Base-by-base conservation (phyloP, 2,113 vertebrate species). In the Sinocyclocheilus maitianheensis region DNA sequence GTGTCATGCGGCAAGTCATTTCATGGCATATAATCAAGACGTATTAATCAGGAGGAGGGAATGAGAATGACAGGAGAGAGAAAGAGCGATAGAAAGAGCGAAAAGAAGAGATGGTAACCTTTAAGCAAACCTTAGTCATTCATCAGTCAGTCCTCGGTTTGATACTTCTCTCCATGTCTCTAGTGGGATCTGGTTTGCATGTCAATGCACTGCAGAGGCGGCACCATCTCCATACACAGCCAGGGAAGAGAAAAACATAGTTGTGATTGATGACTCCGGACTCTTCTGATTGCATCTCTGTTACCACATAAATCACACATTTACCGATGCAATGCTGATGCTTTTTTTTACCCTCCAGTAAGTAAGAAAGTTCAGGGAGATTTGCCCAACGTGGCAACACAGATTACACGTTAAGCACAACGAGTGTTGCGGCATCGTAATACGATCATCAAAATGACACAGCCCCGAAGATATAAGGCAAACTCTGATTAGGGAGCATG, bases 111-210 rank as follows among this genome's bases (percentile, higher is more conserved):
- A 84, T 55, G 24, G 40, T 40, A 78, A 62, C 51, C 79, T 85
- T 85, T 69, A 84, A 80, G 85, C 72, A 67, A 84, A 80, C 71
- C 76, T 86, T 69, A 67, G 75, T 74, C 85, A 74, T 71, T 82
- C 77, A 81, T 75, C 82, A 58, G 51, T 80, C 82, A 58, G 89
- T 87, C 90, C 89, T 91, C 86, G 26, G 46, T 71, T 84, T 82
- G 43, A 82, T 82, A 82, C 67, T 77, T 69, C 88, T 78, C 58
- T 72, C 43, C 62, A 78, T 84, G 69, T 86, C 82, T 78, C 85
- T 43, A 4, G 88, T 62, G 88, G 67, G 67, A 77, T 85, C 81
- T 76, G 77, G 69, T 87, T 85, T 84, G 85, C 88, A 87, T 89
- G 81, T 79, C 77, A 81, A 84, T 86, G 85, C 34, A 83, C 53